A percentile compares a stretch with the other conserved stretches of the same genome.
These are phyloP conservation scores for Natator depressus DNA, from an alignment of 2,113 vertebrate species.

Conservation along the genomic window DNA sequence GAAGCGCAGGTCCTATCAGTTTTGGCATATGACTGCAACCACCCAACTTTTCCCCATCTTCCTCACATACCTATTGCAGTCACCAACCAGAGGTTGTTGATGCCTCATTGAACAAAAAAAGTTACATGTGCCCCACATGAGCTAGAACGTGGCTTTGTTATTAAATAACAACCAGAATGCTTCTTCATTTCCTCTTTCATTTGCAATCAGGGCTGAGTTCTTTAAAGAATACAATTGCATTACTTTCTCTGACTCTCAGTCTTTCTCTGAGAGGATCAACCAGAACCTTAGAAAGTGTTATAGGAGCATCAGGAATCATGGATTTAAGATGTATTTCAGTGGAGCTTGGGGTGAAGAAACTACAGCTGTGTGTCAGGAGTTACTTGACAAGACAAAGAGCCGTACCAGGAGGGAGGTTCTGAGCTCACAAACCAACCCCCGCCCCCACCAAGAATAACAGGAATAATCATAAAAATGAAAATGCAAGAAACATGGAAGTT, in stretches of 20 bases:
- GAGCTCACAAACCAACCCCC: constrained; percentile 26
- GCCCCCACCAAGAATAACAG: constrained; percentile 62
- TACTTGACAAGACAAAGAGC: constrained; percentile 19
- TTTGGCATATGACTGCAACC: neutral
- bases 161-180: neutral
- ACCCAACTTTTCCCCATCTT: neutral
- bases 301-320: neutral
- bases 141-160: neutral
- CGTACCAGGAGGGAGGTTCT: constrained; percentile 35
- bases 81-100: neutral
- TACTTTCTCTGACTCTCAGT: neutral
- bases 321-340: constrained; percentile 16
- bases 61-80: neutral
- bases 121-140: neutral
- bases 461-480: constrained; percentile 62
- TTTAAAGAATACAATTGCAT: constrained; percentile 35
- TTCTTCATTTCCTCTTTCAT: no score
- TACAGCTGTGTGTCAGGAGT: neutral
- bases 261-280: constrained; percentile 6
- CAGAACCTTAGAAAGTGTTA: neutral
- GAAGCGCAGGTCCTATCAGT: neutral
- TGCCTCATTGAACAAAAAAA: neutral
- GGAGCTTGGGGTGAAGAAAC: constrained; percentile 16
- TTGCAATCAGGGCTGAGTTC: neutral
- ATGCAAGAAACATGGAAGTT: constrained; percentile 46